Evolutionary conservation across 53 echinoderm and acorn worm species (phyloP).

Genomic region (Echinarachnius parma): DNA sequence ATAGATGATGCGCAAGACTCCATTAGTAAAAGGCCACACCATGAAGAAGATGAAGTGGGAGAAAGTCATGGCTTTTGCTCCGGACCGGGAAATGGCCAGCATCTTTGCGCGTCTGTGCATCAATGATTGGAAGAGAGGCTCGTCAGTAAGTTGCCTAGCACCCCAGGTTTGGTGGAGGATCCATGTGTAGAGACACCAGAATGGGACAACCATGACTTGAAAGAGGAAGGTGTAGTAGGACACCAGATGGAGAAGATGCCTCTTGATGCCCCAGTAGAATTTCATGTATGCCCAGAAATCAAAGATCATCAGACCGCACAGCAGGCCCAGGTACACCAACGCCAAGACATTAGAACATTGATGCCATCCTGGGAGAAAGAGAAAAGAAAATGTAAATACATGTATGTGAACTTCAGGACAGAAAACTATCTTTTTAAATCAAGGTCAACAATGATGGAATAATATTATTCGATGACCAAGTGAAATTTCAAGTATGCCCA

Average conservation of each 20-base stretch:
- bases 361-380: too few species aligned
- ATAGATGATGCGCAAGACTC: conserved; percentile 46
- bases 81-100: neutral
- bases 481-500: conserved; percentile 14
- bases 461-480: conserved; percentile 56
- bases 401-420: too few species aligned
- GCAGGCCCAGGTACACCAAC: conserved; percentile 22
- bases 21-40: conserved; percentile 46
- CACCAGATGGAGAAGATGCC: conserved; percentile 46
- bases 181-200: conserved; percentile 42
- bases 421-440: too few species aligned
- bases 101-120: neutral
- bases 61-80: conserved; percentile 5
- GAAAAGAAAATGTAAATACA: too few species aligned
- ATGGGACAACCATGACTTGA: conserved; percentile 49
- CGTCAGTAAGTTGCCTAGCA: neutral
- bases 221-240: conserved; percentile 61
- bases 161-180: neutral
- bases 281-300: conserved; percentile 44
- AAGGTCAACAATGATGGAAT: too few species aligned
- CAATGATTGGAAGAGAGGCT: neutral
- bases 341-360: conserved; percentile 10
- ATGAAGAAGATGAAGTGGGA: conserved; percentile 26
- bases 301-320: conserved; percentile 43
- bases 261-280: conserved; percentile 45